These are phyloP conservation scores for Aquatica leii DNA, from an alignment of 2,888 invertebrate species.

Conservation along the genomic window DNA sequence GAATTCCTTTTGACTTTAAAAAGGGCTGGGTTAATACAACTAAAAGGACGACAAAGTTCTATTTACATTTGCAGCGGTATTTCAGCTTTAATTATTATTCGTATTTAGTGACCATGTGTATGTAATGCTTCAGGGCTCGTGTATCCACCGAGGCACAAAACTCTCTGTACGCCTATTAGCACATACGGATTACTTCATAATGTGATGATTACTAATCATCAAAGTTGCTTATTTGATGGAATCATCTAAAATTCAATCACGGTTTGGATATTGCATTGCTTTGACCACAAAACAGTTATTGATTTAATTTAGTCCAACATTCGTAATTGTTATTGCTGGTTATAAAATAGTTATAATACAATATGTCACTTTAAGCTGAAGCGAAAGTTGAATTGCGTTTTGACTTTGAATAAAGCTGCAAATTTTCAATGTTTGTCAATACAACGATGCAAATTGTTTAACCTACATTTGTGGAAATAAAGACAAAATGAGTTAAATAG, in stretches of 20 bases:
- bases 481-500: no score
- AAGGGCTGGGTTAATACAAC: conserved; percentile 5
- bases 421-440: no score
- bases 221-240: conserved; percentile 50
- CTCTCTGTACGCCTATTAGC: conserved; percentile 51
- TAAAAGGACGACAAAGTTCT: conserved; percentile 3
- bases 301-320: neutral
- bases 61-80: conserved; percentile 19
- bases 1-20: conserved; percentile 8
- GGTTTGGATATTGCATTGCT: conserved; percentile 50
- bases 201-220: conserved; percentile 50
- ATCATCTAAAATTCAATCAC: conserved; percentile 44
- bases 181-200: conserved; percentile 51
- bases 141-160: conserved; percentile 34
- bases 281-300: conserved; percentile 34
- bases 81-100: conserved; percentile 37
- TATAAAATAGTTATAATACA: no score
- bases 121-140: conserved; percentile 33
- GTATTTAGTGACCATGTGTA: conserved; percentile 44
- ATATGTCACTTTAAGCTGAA: no score
- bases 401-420: no score
- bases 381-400: no score
- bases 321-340: neutral
- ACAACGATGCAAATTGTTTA: no score
- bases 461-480: no score